Base-by-base conservation (phyloP, 2,888 invertebrate species). In the Melolontha melolontha region DNA sequence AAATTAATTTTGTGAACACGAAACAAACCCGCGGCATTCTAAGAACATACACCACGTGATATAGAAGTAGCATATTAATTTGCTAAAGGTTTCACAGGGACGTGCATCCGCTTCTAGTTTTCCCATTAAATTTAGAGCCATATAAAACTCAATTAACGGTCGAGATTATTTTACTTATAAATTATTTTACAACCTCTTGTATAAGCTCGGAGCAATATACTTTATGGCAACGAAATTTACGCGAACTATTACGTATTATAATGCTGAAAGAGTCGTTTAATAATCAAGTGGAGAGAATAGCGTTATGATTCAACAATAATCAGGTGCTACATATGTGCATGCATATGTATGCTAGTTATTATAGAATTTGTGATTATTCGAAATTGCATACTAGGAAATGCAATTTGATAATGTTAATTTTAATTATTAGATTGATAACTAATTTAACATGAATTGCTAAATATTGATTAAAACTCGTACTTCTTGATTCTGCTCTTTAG, bases 181-280 rank as follows among this genome's bases (percentile, higher is more conserved):
- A 64, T 64, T 64, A 64, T 64, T 64, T 64, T 64, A 64, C 40
- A 64, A 52, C 64, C 64, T 51, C 54, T 14, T 52, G 52, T 64
- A 42, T 42, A 51, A 39, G 29, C 64, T 64, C 52, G 14, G 39
- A 52, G 52, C 72, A 71, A 71, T 72, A 71, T 70, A 70, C 70
- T 75, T 75, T 74, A 73, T 71, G 70, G 73, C 69, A 71, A 50
- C 14, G 67, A 67, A 75, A 74, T 74, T 73, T 74, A 75, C 72
- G 74, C 70, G 64, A 71, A 69, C 68, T 65, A 69, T 54, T 39
- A 71, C 70, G 68, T 64, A 71, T 74, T 72, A 72, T 71, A 73
- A 71, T 67, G 72, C 72, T 71, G 72, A 71, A 74, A 72, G 70
- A 63, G 71, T 73, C 73, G 71, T 74, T 75, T 75, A 67, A 70